Percentiles rank a stretch among this genome's conserved stretches.
These are phyloP conservation scores for Pagrus major DNA, from an alignment of 2,113 vertebrate genomes.

Conservation along the genomic window DNA sequence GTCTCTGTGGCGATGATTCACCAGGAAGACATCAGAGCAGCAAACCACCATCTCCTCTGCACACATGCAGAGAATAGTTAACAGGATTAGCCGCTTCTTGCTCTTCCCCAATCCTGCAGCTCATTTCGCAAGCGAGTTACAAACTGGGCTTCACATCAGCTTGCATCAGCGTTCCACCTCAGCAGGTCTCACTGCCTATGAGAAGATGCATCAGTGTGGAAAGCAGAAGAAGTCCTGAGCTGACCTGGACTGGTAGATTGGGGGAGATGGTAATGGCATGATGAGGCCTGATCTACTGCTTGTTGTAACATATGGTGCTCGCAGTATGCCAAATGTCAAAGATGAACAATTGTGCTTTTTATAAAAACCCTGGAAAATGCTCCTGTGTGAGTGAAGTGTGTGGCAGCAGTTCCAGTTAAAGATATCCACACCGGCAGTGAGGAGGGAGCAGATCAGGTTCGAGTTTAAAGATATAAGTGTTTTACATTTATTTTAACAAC, in stretches of 20 bases:
- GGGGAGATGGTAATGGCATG: background rate
- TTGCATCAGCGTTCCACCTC: conserved; percentile 37
- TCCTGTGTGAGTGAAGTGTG: background rate
- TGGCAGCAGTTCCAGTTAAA: conserved; percentile 12
- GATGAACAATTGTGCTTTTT: background rate
- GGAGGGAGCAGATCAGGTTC: background rate
- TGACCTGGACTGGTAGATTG: background rate
- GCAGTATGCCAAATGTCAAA: conserved; percentile 1
- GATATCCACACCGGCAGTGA: background rate
- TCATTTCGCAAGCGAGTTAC: conserved; percentile 43
- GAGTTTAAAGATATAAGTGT: conserved; percentile 6
- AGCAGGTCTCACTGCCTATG: conserved; percentile 1
- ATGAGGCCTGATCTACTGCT: background rate
- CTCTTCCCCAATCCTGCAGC: conserved; percentile 47
- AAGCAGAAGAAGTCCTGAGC: conserved; percentile 17
- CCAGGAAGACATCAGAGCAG: conserved; percentile 36
- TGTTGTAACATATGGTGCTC: background rate
- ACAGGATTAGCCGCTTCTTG: conserved; percentile 48
- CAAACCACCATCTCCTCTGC: conserved; percentile 45
- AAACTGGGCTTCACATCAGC: conserved; percentile 29
- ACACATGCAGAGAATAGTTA: conserved; percentile 46
- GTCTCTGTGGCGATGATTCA: conserved; percentile 46
- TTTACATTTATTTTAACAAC: background rate
- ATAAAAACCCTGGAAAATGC: background rate
- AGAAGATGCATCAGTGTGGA: conserved; percentile 14